Evolutionary conservation across 2,888 invertebrate species (phyloP).

Genomic region (Eurois occulta): DNA sequence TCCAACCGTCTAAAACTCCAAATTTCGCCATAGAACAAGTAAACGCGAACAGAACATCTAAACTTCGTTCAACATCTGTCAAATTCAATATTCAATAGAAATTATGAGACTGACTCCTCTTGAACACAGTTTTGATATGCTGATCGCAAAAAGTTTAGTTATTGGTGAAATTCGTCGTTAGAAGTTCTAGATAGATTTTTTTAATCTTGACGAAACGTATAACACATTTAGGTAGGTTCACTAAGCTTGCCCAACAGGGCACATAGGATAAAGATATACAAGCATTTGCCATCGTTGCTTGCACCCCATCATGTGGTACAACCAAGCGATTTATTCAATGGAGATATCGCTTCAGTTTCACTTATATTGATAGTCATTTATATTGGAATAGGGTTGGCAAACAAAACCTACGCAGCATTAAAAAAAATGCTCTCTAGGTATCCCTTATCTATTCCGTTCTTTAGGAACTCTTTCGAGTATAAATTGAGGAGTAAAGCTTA

Average conservation of each 20-base stretch:
- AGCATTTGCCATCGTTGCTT: constrained; percentile 59
- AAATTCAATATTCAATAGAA: not conserved
- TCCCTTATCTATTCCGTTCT: not conserved
- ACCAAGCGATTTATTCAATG: constrained; percentile 84
- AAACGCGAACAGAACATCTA: no score
- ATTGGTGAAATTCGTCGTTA: not conserved
- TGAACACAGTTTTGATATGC: not conserved
- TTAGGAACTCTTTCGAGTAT: not conserved
- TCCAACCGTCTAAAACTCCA: no score
- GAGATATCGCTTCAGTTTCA: constrained; percentile 80
- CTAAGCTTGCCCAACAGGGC: constrained; percentile 13
- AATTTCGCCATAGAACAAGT: no score
- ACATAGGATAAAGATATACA: constrained; percentile 24
- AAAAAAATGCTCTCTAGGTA: not conserved
- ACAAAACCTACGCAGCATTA: not conserved
- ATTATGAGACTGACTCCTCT: not conserved
- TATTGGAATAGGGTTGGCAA: constrained; percentile 61
- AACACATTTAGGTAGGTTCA: not conserved
- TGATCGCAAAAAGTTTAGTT: no score
- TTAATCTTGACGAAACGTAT: not conserved
- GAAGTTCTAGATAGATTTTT: not conserved
- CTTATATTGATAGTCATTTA: constrained; percentile 77
- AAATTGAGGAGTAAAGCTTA: not conserved
- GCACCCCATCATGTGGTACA: constrained; percentile 64
- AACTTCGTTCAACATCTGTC: not conserved